Evolutionary conservation across 2,113 vertebrate species (phyloP).

Genomic region (Platichthys stellatus): DNA sequence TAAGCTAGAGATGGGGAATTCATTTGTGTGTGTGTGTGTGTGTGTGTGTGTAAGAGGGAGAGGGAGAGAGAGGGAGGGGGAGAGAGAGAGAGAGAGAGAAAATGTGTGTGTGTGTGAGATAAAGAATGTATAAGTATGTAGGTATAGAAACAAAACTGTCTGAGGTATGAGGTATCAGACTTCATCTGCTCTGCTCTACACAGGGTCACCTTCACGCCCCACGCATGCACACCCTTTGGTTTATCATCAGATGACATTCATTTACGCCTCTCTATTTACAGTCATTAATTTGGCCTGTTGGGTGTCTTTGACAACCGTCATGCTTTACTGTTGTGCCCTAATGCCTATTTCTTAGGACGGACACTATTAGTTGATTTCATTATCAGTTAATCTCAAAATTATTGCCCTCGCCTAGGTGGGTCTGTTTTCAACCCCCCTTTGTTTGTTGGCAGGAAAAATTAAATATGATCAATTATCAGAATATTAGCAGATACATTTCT

Average conservation of each 20-base stretch:
- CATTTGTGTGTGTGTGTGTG: neutral
- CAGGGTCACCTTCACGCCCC: constrained; percentile 22
- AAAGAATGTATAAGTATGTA: constrained; percentile 29
- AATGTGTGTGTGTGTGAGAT: constrained; percentile 2
- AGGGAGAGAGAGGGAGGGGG: too few species aligned
- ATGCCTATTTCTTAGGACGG: too few species aligned
- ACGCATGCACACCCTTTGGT: neutral
- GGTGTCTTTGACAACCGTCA: neutral
- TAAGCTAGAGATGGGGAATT: too few species aligned
- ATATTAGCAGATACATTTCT: neutral
- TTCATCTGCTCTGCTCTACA: neutral
- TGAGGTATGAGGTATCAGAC: constrained; percentile 18
- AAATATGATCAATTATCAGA: neutral
- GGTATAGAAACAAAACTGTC: constrained; percentile 45
- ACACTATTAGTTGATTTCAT: too few species aligned
- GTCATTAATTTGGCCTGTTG: constrained; percentile 3
- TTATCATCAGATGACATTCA: constrained; percentile 4
- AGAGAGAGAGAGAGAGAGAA: too few species aligned
- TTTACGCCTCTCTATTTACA: constrained; percentile 17
- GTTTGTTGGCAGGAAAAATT: too few species aligned
- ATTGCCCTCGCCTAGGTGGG: too few species aligned
- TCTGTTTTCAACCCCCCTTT: too few species aligned
- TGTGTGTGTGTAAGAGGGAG: too few species aligned
- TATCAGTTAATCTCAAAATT: too few species aligned
- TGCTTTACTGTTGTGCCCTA: too few species aligned